Evolutionary conservation across 2,113 vertebrate genomes (phyloP).

Genomic region (Dissostichus mawsoni): DNA sequence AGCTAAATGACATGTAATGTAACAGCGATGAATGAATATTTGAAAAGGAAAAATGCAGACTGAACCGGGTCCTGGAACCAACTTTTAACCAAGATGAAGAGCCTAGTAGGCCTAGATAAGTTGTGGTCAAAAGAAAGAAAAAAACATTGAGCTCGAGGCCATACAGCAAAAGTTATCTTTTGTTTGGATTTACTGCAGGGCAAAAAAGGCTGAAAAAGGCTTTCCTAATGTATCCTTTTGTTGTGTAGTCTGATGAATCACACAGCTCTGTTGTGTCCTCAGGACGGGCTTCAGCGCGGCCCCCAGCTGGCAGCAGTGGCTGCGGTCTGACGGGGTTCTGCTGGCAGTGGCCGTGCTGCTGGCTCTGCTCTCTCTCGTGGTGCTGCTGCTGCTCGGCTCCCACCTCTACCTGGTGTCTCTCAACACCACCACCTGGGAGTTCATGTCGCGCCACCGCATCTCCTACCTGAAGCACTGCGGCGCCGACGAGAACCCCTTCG

Average conservation of each 20-base stretch:
- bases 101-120: too few relatives aligned
- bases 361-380: conserved; percentile 83
- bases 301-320: conserved; percentile 85
- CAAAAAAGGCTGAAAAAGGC: too few relatives aligned
- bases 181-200: too few relatives aligned
- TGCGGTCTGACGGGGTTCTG: conserved; percentile 85
- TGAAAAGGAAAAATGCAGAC: too few relatives aligned
- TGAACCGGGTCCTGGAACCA: too few relatives aligned
- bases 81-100: too few relatives aligned
- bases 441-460: conserved; percentile 92
- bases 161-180: too few relatives aligned
- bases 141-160: too few relatives aligned
- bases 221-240: conserved; percentile 47
- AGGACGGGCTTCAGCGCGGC: conserved; percentile 89
- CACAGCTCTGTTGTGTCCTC: not conserved
- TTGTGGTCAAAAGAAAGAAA: too few relatives aligned
- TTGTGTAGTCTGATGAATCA: too few relatives aligned
- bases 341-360: conserved; percentile 81
- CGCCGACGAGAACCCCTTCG: conserved; percentile 90
- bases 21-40: too few relatives aligned
- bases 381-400: conserved; percentile 87
- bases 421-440: conserved; percentile 97
- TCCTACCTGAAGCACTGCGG: conserved; percentile 89
- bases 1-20: too few relatives aligned
- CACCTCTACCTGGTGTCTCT: conserved; percentile 93